Evolutionary conservation across 1,140 invertebrate genomes (phyloP).

Genomic region (Diuraphis noxia): DNA sequence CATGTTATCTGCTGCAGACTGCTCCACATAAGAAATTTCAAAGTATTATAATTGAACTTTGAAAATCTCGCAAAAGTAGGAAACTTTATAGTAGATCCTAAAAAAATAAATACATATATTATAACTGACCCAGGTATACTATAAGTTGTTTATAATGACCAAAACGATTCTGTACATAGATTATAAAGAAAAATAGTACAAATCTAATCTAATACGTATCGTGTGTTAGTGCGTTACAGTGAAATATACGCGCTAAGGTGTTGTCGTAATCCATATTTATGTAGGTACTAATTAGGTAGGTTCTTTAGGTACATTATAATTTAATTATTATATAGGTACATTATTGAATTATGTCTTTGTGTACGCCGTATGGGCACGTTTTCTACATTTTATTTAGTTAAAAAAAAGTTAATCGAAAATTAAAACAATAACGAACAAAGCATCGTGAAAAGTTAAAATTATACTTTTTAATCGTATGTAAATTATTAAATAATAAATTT

Average conservation of each 20-base stretch:
- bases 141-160: background rate
- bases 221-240: too few species aligned
- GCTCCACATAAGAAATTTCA: too few species aligned
- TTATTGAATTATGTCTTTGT: background rate
- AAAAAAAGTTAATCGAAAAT: background rate
- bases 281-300: background rate
- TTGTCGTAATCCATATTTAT: background rate
- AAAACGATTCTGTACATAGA: background rate
- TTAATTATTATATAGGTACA: background rate
- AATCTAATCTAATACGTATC: background rate
- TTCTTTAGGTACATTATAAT: background rate
- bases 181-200: too few species aligned
- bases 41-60: too few species aligned
- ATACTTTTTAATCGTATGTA: background rate
- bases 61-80: too few species aligned
- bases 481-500: slow-evolving; percentile 13
- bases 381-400: background rate
- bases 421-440: background rate
- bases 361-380: background rate
- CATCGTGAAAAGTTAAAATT: background rate
- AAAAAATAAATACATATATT: too few species aligned
- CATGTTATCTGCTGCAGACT: too few species aligned
- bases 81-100: too few species aligned
- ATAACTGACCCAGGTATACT: background rate
- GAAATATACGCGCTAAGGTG: background rate